Percentiles rank a stretch among this genome's conserved stretches.
Conservation (phyloP, 2,888 invertebrate species). For the Syrphus vitripennis region DNA sequence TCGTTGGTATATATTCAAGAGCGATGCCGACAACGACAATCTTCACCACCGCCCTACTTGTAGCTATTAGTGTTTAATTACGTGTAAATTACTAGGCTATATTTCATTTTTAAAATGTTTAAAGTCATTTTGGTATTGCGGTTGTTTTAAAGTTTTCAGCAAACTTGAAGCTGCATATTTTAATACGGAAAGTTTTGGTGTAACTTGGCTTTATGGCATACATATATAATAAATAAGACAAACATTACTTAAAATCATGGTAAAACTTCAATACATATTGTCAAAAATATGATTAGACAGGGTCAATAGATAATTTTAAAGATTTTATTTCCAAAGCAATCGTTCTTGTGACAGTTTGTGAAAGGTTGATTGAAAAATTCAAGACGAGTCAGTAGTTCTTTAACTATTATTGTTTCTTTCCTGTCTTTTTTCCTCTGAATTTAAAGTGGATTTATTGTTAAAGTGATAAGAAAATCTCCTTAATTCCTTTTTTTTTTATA, state of each 20-base stretch:
- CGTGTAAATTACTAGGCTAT: slow-evolving; percentile 57
- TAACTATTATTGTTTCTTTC: no score
- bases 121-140: not conserved
- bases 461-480: no score
- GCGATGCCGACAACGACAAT: not conserved
- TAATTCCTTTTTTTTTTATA: no score
- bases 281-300: not conserved
- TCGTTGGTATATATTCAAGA: not conserved
- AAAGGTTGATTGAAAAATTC: no score
- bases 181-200: not conserved
- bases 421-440: no score
- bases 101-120: slow-evolving; percentile 33
- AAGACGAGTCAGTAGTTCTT: no score
- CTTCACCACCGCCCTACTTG: not conserved
- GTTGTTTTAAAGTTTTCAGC: not conserved
- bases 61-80: slow-evolving; percentile 61
- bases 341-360: no score
- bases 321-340: no score
- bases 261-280: not conserved
- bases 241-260: no score
- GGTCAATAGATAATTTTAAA: no score
- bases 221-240: not conserved
- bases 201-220: slow-evolving; percentile 37
- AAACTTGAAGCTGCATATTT: slow-evolving; percentile 2
- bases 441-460: no score